A percentile compares a stretch with the other conserved stretches of the same genome.
Evolutionary conservation across 2,797 vertebrate species (phyloP).

Genomic region (Tolypeutes matacus): DNA sequence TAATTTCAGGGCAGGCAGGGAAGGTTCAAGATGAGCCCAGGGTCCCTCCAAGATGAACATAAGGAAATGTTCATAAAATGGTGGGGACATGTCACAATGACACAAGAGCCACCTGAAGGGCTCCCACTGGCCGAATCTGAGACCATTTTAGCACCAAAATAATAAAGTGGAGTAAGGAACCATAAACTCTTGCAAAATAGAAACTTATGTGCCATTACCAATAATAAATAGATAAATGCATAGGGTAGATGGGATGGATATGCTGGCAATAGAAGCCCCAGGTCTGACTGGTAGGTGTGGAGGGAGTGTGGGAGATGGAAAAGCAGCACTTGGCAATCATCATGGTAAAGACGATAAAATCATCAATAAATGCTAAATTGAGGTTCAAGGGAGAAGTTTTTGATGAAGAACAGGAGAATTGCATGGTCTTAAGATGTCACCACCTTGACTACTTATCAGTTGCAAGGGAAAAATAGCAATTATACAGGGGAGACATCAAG

Average conservation of each 20-base stretch:
- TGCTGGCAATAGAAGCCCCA: not conserved
- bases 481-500: not conserved
- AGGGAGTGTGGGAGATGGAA: fast-evolving
- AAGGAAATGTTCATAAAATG: not conserved
- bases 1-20: not conserved
- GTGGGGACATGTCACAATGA: too few species aligned
- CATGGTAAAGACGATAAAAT: not conserved
- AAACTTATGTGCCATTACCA: not conserved
- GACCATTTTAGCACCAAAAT: not conserved
- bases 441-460: not conserved
- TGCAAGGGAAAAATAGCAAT: not conserved
- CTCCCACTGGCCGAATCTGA: not conserved
- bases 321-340: not conserved
- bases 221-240: too few species aligned
- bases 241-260: too few species aligned
- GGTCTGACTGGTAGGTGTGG: not conserved
- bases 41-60: not conserved
- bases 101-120: not conserved
- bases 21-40: not conserved
- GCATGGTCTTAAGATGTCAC: not conserved
- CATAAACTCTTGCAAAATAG: not conserved
- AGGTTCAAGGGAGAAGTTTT: not conserved
- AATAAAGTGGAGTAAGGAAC: not conserved
- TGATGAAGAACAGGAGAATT: not conserved
- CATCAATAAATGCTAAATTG: not conserved